Conservation (phyloP, 2,113 vertebrate species). For the Pterophyllum scalare region DNA sequence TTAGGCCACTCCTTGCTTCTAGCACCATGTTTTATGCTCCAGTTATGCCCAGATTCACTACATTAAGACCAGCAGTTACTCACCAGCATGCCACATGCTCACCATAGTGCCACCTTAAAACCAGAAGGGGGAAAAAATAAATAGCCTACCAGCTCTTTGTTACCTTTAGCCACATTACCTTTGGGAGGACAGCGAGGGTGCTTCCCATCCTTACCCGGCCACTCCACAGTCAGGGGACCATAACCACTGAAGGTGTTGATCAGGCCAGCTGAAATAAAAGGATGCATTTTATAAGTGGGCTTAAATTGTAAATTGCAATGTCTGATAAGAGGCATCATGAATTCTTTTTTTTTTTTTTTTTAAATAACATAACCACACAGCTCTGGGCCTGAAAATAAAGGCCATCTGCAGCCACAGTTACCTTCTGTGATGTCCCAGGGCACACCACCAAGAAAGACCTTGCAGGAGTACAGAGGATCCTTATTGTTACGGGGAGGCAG, state of each 20-base stretch:
- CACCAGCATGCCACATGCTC: slow-evolving; percentile 51
- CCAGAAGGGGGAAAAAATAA: slow-evolving; percentile 35
- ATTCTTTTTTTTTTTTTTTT: no score
- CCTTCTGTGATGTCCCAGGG: slow-evolving; percentile 99
- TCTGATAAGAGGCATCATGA: no score
- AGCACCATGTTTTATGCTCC: neutral
- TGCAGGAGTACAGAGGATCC: slow-evolving; percentile 96
- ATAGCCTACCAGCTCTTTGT: slow-evolving; percentile 90
- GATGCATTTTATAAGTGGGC: neutral
- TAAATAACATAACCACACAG: no score
- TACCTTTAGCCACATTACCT: slow-evolving; percentile 99
- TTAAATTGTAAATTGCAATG: neutral
- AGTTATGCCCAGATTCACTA: neutral
- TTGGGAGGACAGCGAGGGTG: slow-evolving; percentile 99
- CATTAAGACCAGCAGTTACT: neutral
- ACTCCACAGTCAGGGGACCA: slow-evolving; percentile 96
- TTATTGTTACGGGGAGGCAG: slow-evolving; percentile 96
- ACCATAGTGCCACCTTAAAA: slow-evolving; percentile 72
- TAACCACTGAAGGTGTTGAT: slow-evolving; percentile 97
- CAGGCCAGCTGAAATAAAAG: slow-evolving; percentile 86
- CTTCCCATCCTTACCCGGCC: slow-evolving; percentile 99
- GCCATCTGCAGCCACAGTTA: slow-evolving; percentile 19
- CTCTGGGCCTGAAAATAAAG: neutral
- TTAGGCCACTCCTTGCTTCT: neutral
- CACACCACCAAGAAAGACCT: slow-evolving; percentile 97